A percentile compares a stretch with the other conserved stretches of the same genome.
These are phyloP conservation scores for Gadus chalcogrammus DNA, from an alignment of 2,113 vertebrate genomes.

Conservation along the genomic window DNA sequence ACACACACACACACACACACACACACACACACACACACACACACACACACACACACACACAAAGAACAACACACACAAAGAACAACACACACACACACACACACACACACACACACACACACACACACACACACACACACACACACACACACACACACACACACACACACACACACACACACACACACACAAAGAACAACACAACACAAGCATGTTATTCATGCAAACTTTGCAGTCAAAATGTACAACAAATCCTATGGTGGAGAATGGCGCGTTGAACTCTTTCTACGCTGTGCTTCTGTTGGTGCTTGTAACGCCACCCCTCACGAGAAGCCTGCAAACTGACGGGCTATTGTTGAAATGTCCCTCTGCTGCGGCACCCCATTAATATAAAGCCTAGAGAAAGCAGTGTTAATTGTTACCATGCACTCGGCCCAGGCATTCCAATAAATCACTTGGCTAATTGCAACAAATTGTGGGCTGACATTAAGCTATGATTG, in stretches of 20 bases:
- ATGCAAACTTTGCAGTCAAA: too few species aligned
- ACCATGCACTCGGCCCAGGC: conserved; percentile 66
- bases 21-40: conserved; percentile 3
- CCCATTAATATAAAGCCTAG: conserved; percentile 74
- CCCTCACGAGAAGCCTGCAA: conserved; percentile 43
- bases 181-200: too few species aligned
- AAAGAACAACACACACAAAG: not conserved
- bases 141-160: conserved; percentile 8
- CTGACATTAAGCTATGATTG: conserved; percentile 81
- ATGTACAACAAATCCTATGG: too few species aligned
- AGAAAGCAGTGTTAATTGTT: conserved; percentile 76
- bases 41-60: conserved; percentile 5
- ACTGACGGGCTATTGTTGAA: conserved; percentile 56
- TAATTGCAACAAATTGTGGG: conserved; percentile 79
- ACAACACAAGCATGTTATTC: too few species aligned
- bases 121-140: conserved; percentile 5
- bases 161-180: conserved; percentile 1
- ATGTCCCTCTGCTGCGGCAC: conserved; percentile 58
- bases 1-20: conserved; percentile 2
- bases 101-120: not conserved
- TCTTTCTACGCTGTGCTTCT: not conserved
- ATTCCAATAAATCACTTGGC: conserved; percentile 75
- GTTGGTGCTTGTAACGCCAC: conserved; percentile 35
- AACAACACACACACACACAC: not conserved
- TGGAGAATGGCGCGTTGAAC: conserved; percentile 10